A percentile compares a stretch with the other conserved stretches of the same genome.
Evolutionary conservation across 2,888 invertebrate genomes (phyloP).

Genomic region (Digitonthophagus gazella): DNA sequence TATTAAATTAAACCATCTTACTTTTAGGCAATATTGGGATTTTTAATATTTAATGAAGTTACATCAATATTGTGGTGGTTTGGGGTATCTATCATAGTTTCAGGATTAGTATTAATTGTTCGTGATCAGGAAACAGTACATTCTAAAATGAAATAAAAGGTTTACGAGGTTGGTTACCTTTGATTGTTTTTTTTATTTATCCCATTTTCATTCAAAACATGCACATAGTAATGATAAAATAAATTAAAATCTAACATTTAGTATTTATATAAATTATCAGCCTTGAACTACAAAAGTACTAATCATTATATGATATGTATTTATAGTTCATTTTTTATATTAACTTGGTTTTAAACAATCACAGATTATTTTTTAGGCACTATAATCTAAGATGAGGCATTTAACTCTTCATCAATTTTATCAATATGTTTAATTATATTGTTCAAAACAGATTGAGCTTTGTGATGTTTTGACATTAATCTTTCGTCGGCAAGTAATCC

Average conservation of each 20-base stretch:
- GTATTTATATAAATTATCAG: background rate
- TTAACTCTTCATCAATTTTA: conserved; percentile 16
- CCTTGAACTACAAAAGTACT: background rate
- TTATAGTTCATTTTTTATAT: background rate
- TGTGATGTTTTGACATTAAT: conserved; percentile 15
- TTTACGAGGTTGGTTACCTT: background rate
- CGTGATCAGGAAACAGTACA: conserved; percentile 32
- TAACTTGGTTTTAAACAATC: background rate
- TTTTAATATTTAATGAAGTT: conserved; percentile 67
- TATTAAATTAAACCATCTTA: background rate
- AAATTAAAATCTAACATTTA: background rate
- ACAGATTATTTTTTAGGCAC: background rate
- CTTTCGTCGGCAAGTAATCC: conserved; percentile 21
- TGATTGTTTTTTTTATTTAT: background rate
- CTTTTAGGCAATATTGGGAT: conserved; percentile 70
- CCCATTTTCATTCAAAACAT: background rate
- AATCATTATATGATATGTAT: background rate
- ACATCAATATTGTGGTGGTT: conserved; percentile 69
- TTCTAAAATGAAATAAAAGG: background rate
- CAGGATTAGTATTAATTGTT: conserved; percentile 67
- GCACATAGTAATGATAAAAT: background rate
- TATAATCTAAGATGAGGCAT: no score
- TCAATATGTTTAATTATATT: conserved; percentile 22
- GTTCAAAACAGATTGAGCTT: conserved; percentile 15
- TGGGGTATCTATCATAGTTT: conserved; percentile 67